Conservation (phyloP, 2,888 invertebrate species). For the Tenthredo scrophulariae region DNA sequence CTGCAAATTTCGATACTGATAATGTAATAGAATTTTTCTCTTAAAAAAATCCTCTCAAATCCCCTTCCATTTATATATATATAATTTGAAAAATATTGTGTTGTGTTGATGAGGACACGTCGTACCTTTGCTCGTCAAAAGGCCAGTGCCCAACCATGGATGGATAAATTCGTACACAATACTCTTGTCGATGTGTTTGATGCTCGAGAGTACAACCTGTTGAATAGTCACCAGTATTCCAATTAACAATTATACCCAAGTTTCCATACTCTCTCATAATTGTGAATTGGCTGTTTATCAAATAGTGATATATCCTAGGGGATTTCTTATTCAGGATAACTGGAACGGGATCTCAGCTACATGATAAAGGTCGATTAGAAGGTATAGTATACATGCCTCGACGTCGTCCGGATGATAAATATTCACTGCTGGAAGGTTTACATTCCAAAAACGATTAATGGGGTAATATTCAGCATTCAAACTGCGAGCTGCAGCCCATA, state of each 20-base stretch:
- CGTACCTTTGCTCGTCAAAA: neutral
- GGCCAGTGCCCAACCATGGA: neutral
- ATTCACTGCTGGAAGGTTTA: neutral
- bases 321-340: neutral
- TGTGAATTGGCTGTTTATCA: neutral
- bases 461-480: neutral
- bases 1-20: slow-evolving; percentile 69
- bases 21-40: neutral
- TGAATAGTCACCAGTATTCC: neutral
- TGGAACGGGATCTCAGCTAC: neutral
- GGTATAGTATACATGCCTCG: neutral
- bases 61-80: no score
- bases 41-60: neutral
- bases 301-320: neutral
- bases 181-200: neutral
- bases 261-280: neutral
- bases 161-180: neutral
- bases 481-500: neutral
- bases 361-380: neutral
- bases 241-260: neutral
- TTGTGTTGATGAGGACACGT: neutral
- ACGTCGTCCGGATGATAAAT: slow-evolving; percentile 4
- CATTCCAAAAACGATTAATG: neutral
- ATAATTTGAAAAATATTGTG: neutral
- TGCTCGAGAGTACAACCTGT: neutral